These are phyloP conservation scores for Vidua chalybeata DNA, from an alignment of 2,113 vertebrate species.

Conservation along the genomic window DNA sequence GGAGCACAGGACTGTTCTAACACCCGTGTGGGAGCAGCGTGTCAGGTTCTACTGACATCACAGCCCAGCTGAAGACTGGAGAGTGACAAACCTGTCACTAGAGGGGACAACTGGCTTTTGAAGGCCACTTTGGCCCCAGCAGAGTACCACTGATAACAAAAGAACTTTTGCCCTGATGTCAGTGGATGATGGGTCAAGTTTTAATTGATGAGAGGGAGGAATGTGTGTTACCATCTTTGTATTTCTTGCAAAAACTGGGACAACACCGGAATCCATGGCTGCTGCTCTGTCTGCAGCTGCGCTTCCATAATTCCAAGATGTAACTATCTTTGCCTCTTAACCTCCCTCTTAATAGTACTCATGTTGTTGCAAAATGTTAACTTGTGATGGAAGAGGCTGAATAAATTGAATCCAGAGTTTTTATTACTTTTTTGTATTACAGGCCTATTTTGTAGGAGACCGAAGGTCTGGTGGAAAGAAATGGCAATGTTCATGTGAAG, in stretches of 20 bases:
- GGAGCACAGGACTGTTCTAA: neutral
- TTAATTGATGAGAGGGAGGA: neutral
- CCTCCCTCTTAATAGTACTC: neutral
- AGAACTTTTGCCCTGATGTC: neutral
- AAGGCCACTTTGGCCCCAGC: neutral
- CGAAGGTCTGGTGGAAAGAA: slow-evolving; percentile 27
- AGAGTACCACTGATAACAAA: neutral
- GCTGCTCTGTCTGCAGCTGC: neutral
- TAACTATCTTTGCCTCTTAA: neutral
- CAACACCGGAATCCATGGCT: neutral
- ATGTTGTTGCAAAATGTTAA: slow-evolving; percentile 10
- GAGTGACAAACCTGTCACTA: neutral
- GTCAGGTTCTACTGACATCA: slow-evolving; percentile 61
- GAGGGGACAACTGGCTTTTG: neutral
- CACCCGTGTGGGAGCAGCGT: neutral
- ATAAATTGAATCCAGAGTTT: slow-evolving; percentile 52
- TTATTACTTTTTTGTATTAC: slow-evolving; percentile 54
- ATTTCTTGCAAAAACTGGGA: neutral
- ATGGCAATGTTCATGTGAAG: slow-evolving; percentile 9
- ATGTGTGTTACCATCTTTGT: neutral
- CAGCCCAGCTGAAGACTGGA: neutral
- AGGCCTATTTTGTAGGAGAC: slow-evolving; percentile 46
- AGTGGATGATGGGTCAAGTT: neutral
- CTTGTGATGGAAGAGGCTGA: slow-evolving; percentile 29
- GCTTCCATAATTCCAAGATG: neutral